Evolutionary conservation across 2,888 invertebrate genomes (phyloP), one percentile per base, ranked within the genome.

Genomic region (Glomeris marginata): DNA sequence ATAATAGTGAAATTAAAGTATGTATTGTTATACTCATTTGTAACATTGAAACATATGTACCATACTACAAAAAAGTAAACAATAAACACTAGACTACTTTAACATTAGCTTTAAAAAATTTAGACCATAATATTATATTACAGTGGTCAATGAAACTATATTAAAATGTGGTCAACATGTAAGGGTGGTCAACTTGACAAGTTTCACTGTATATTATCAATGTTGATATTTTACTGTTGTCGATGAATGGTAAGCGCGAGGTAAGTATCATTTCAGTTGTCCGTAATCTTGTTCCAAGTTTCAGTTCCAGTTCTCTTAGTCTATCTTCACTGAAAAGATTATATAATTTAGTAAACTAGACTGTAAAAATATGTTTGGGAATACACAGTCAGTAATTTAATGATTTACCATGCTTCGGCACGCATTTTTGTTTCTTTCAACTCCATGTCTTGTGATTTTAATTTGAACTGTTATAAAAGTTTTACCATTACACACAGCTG

Each of bases 201-300:
- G n/a, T n/a, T n/a, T n/a, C n/a, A n/a, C n/a, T n/a, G n/a, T n/a
- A n/a, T n/a, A n/a, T n/a, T n/a, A n/a, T n/a, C n/a, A n/a, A n/a
- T n/a, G n/a, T n/a, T 18, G 33, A 41, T 35, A 18, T 58, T 64
- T 58, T 56, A 66, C 66, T 60, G 45, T 64, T 63, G 53, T 66
- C 66, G 50, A 65, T 62, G 55, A 66, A 66, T 22, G 65, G 64
- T 38, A 66, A 54, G 52, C 64, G 65, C 47, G 64, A 62, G 16
- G 58, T 49, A 28, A 66, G 62, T 1, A 62, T 62, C 48, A 60
- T 59, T 47, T 55, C 61, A 21, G 65, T 63, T 18, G 55, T 51
- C 33, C 57, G 55, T 13, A 66, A 55, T 47, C 62, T 56, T 22
- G 36, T 43, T 47, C 60, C 58, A 36, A 66, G 54, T 40, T 61